Conservation (phyloP, 2,888 invertebrate species). For the Clostera curtula region DNA sequence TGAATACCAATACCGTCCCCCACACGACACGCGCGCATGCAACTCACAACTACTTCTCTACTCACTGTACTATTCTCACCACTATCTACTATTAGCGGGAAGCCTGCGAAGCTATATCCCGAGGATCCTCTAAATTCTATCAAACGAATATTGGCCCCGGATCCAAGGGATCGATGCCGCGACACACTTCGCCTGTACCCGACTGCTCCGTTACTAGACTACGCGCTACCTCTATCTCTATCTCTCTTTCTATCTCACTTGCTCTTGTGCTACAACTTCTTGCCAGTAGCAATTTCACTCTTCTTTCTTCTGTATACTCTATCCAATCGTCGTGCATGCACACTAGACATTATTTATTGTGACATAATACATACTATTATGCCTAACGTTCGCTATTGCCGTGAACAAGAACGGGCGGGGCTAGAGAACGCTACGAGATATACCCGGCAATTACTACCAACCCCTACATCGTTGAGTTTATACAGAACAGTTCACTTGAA, state of each 20-base stretch:
- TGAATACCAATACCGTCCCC: conserved; percentile 82
- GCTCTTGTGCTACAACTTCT: conserved; percentile 67
- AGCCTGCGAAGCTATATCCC: conserved; percentile 56
- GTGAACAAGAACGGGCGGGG: conserved; percentile 47
- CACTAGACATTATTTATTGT: conserved; percentile 75
- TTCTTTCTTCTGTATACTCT: conserved; percentile 70
- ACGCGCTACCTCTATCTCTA: conserved; percentile 66
- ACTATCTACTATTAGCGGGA: conserved; percentile 66
- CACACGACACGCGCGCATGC: conserved; percentile 74
- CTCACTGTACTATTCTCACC: conserved; percentile 67
- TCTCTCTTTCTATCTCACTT: conserved; percentile 68
- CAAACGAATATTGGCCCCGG: conserved; percentile 35
- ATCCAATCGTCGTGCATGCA: conserved; percentile 73
- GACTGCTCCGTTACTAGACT: conserved; percentile 64
- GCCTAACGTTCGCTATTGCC: conserved; percentile 66
- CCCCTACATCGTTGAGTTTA: conserved; percentile 43
- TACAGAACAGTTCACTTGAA: conserved; percentile 36
- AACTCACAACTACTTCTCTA: conserved; percentile 70
- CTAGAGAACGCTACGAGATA: conserved; percentile 56
- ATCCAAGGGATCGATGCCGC: conserved; percentile 58
- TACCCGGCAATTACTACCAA: conserved; percentile 48
- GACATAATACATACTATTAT: conserved; percentile 66
- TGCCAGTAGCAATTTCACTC: conserved; percentile 68
- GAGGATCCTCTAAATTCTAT: conserved; percentile 56
- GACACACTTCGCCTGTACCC: conserved; percentile 58